Evolutionary conservation across 1,140 invertebrate species (phyloP), one percentile per base, ranked within the genome.

Genomic region (Drosophila nigromelanica): DNA sequence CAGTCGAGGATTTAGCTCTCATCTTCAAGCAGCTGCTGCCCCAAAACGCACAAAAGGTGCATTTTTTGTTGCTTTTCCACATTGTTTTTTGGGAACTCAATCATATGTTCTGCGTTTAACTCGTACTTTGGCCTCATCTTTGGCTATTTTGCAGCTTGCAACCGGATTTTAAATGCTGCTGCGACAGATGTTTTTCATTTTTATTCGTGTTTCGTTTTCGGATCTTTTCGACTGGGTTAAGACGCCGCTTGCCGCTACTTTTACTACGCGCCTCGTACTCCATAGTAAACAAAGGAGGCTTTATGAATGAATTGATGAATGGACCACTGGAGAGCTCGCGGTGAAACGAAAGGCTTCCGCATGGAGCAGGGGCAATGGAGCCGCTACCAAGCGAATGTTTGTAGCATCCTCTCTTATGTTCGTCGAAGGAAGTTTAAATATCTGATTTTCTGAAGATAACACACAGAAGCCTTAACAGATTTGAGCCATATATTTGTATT

Each of bases 271-370:
- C 52, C 59, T 67, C 24, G 40, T 52, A 30, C 56, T 47, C 58
- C 45, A 52, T 83, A 79, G 80, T 83, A 83, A 83, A 83, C 80
- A 83, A 79, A 73, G 67, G 42, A 62, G 76, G 39, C 47, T 64
- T 71, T 64, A 82, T 82, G 80, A 83, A 83, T 83, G 80, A 79
- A 79, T 50, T 72, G 69, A 76, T 83, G 80, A 82, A 83, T 82
- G 76, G 61, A 45, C 51, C 30, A 48, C 15, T 51, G 66, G 12
- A 37, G 1, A 21, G 14, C 12, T 7, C 43, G 58, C 30, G 35
- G 12, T 35, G 67, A 51, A 58, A 27, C 59, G 59, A 47, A 48
- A 58, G 63, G 45, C 35, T 48, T 48, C 54, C 54, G 63, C 63
- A 50, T 40, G 8, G 55, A 18, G 10, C 21, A 12, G 33, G 14